These are phyloP conservation scores for Megalops atlanticus DNA, from an alignment of 2,113 vertebrate genomes.

Conservation along the genomic window DNA sequence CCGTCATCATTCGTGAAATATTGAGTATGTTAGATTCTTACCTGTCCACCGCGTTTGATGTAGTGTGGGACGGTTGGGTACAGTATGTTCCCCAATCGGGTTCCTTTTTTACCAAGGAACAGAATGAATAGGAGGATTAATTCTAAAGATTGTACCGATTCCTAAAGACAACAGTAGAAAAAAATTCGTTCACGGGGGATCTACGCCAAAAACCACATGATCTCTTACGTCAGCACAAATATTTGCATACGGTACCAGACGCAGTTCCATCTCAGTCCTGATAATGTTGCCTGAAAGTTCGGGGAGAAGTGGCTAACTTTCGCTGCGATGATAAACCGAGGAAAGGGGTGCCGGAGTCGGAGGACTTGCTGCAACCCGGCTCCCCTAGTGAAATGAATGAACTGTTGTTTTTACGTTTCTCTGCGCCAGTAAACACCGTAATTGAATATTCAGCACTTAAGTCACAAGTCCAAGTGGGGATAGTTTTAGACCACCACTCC, in stretches of 20 bases:
- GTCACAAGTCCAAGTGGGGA: slow-evolving; percentile 1
- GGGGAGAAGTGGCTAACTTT: slow-evolving; percentile 3
- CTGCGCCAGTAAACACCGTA: slow-evolving; percentile 43
- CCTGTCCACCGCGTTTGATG: slow-evolving; percentile 60
- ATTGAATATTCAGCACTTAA: slow-evolving; percentile 43
- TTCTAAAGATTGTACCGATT: slow-evolving; percentile 68
- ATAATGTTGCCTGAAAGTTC: slow-evolving; percentile 56
- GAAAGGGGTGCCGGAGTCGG: not conserved
- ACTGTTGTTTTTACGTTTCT: slow-evolving; percentile 40
- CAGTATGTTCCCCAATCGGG: slow-evolving; percentile 53
- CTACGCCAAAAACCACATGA: slow-evolving; percentile 93
- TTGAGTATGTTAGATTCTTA: slow-evolving; percentile 62
- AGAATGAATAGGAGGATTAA: slow-evolving; percentile 58
- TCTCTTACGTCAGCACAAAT: slow-evolving; percentile 87
- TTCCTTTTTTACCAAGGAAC: not conserved
- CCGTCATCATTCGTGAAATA: slow-evolving; percentile 24
- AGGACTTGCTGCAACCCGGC: not conserved
- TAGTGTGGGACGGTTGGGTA: slow-evolving; percentile 52
- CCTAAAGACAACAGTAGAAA: slow-evolving; percentile 67
- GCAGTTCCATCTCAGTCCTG: slow-evolving; percentile 70
- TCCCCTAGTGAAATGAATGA: not conserved
- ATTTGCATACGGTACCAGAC: slow-evolving; percentile 92
- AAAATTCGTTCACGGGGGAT: slow-evolving; percentile 81
- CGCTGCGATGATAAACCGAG: not conserved
- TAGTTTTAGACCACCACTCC: not conserved